Conservation (phyloP, 2,113 vertebrate species). For the Etia nguti region DNA sequence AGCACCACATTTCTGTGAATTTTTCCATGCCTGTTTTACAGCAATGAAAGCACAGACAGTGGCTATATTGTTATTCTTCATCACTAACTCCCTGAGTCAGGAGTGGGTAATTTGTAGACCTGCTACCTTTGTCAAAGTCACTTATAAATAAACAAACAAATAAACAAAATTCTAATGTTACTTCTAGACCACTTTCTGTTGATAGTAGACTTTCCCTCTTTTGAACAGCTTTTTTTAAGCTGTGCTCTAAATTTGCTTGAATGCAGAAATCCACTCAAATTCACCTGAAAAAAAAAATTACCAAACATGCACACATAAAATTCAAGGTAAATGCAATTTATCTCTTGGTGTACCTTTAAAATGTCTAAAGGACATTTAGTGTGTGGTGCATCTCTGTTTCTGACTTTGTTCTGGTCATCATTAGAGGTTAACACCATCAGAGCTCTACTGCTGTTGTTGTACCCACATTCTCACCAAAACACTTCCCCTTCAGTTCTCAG, state of each 20-base stretch:
- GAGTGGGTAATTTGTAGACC: not conserved
- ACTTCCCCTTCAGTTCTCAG: not conserved
- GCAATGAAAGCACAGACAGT: not conserved
- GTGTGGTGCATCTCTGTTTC: not conserved
- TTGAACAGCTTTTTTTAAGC: rapidly evolving
- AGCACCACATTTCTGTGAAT: too few species aligned
- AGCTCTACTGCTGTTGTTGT: not conserved
- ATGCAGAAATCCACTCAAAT: not conserved
- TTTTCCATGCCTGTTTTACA: not conserved
- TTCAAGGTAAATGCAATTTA: not conserved
- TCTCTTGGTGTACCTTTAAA: not conserved
- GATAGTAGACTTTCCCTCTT: not conserved
- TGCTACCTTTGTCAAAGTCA: not conserved
- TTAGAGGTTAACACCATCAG: not conserved
- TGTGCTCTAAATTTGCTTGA: not conserved
- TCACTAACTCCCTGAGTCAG: not conserved
- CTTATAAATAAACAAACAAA: not conserved
- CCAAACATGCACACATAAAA: not conserved
- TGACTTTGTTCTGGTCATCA: not conserved
- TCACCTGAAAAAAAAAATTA: not conserved
- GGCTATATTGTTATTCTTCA: not conserved
- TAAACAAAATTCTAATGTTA: not conserved
- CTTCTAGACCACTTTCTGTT: not conserved
- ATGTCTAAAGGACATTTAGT: not conserved
- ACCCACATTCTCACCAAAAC: not conserved